phyloP scores from a whole-genome alignment of 1,140 invertebrate species.

The Bathynomus jamesi region DNA sequence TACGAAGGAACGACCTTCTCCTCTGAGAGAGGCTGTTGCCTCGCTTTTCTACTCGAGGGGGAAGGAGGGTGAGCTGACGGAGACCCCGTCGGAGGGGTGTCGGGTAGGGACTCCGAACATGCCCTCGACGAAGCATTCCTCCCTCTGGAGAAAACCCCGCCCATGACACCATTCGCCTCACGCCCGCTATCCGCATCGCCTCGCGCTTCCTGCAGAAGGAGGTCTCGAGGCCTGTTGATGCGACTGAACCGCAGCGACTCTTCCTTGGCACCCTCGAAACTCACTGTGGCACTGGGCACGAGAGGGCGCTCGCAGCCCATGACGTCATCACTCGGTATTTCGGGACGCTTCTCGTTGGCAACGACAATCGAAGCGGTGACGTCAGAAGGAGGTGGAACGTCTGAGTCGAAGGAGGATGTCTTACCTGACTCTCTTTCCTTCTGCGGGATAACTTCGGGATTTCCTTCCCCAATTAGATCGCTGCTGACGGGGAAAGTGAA shows the following conservation, averaged over 20 bases:
- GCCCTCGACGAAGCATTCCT: constrained; percentile 7
- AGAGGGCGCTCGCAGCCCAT: constrained; percentile 17
- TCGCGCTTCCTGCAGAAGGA: neutral
- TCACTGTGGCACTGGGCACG: neutral
- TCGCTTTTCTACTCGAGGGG: neutral
- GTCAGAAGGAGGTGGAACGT: constrained; percentile 14
- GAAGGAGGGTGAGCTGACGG: neutral
- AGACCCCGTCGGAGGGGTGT: neutral
- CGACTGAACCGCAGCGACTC: neutral
- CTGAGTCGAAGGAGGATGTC: neutral
- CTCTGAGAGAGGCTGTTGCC: constrained; percentile 10
- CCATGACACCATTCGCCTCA: constrained; percentile 17
- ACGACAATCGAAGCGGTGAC: neutral
- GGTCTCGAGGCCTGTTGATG: neutral
- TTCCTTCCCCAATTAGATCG: neutral
- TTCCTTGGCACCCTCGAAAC: neutral
- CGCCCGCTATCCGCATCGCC: neutral
- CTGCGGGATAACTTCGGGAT: neutral
- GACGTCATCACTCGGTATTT: constrained; percentile 33
- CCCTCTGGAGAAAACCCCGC: constrained; percentile 30
- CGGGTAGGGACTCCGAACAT: constrained; percentile 4
- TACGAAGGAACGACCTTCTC: constrained; percentile 19
- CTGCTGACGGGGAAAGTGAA: constrained; percentile 7
- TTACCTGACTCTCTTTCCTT: neutral
- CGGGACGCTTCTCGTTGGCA: constrained; percentile 22